A percentile compares a stretch with the other conserved stretches of the same genome.
These are phyloP conservation scores for Enteromius radiatus DNA, from an alignment of 2,797 vertebrate species.

Conservation along the genomic window DNA sequence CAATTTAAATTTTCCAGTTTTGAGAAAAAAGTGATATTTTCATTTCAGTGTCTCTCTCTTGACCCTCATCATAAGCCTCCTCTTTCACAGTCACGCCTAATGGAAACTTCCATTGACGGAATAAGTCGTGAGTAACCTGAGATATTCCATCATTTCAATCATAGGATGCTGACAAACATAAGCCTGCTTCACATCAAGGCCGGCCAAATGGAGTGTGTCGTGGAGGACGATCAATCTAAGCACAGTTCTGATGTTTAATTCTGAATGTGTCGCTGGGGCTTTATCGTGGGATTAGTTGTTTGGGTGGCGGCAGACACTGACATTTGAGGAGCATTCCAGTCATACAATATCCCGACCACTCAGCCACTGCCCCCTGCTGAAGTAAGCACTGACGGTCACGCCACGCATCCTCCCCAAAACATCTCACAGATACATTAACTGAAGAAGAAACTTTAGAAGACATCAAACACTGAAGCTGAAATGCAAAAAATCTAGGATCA, in stretches of 20 bases:
- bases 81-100: not conserved
- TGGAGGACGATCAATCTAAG: not conserved
- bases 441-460: constrained; percentile 4
- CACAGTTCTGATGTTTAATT: constrained; percentile 36
- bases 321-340: constrained; percentile 49
- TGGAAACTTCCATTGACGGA: constrained; percentile 24
- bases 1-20: constrained; percentile 14
- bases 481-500: not conserved
- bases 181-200: constrained; percentile 25
- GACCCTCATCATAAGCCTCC: not conserved
- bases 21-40: not conserved
- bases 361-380: constrained; percentile 20
- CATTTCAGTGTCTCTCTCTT: not conserved
- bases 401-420: not conserved
- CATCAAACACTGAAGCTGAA: constrained; percentile 21
- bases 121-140: constrained; percentile 21
- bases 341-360: constrained; percentile 1
- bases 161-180: constrained; percentile 37
- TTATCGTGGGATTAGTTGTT: constrained; percentile 28
- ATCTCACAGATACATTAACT: constrained; percentile 25
- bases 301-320: constrained; percentile 16
- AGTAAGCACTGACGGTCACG: not conserved
- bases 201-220: constrained; percentile 22
- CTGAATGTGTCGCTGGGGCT: constrained; percentile 24
- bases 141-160: constrained; percentile 29